Percentiles rank a stretch among this genome's conserved stretches.
phyloP scores from a whole-genome alignment of 2,797 vertebrate genomes.

The Rhabdophis nuchalis region DNA sequence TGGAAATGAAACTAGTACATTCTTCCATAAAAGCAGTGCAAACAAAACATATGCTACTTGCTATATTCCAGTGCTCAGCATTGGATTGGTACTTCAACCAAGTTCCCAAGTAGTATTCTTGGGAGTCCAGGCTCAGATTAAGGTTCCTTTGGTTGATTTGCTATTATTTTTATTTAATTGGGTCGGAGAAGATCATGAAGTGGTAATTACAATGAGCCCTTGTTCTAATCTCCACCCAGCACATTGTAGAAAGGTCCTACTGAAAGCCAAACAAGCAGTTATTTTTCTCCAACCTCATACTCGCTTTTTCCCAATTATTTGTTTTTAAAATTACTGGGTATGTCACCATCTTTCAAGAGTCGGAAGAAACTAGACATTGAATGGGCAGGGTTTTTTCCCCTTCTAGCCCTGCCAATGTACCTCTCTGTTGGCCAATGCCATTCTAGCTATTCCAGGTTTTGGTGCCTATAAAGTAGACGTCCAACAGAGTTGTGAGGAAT shows the following conservation, averaged over 20 bases:
- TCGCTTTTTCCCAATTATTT: slow-evolving; percentile 35
- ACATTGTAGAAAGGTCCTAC: slow-evolving; percentile 34
- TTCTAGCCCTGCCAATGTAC: slow-evolving; percentile 44
- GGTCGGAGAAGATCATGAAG: slow-evolving; percentile 1
- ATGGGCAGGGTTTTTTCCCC: slow-evolving; percentile 45
- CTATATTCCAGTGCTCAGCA: not conserved
- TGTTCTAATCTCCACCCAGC: not conserved
- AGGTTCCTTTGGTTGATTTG: not conserved
- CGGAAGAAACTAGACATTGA: slow-evolving; percentile 10
- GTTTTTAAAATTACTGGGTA: slow-evolving; percentile 41
- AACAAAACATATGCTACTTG: not conserved
- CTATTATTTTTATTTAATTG: slow-evolving; percentile 15
- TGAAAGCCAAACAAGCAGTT: slow-evolving; percentile 36
- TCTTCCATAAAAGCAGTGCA: not conserved
- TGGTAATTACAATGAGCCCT: slow-evolving; percentile 20
- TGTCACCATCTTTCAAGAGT: slow-evolving; percentile 32
- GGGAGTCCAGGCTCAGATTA: not conserved
- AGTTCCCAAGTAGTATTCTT: slow-evolving; percentile 5
- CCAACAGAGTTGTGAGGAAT: slow-evolving; percentile 48
- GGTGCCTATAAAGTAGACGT: slow-evolving; percentile 40
- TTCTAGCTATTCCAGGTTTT: slow-evolving; percentile 38
- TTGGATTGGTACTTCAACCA: not conserved
- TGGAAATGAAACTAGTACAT: not conserved
- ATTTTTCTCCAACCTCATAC: slow-evolving; percentile 9
- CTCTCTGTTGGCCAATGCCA: slow-evolving; percentile 44